Percentiles rank a stretch among this genome's conserved stretches.
Evolutionary conservation across 2,113 vertebrate genomes (phyloP).

Genomic region (Dicentrarchus labrax): DNA sequence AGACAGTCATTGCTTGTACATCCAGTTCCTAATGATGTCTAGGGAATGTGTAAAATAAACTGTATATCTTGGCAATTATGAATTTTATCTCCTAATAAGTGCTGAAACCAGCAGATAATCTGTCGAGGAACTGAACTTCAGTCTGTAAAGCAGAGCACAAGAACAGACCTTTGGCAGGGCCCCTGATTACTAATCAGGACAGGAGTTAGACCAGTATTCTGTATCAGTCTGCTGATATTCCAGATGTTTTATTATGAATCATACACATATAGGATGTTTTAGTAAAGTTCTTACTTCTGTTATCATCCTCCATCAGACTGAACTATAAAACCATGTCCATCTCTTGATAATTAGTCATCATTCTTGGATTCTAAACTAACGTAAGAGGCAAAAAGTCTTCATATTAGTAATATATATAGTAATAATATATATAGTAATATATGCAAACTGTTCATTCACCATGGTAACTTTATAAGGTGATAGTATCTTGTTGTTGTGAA

Average conservation of each 20-base stretch:
- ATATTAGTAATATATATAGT: too few species aligned
- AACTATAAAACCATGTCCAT: background rate
- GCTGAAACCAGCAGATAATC: conserved; percentile 33
- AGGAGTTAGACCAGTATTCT: background rate
- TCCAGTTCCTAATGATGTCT: background rate
- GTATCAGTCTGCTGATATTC: background rate
- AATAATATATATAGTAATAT: too few species aligned
- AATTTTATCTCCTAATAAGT: conserved; percentile 22
- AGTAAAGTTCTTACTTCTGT: background rate
- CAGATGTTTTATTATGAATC: background rate
- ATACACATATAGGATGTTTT: background rate
- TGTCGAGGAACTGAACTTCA: conserved; percentile 31
- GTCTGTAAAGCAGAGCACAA: conserved; percentile 15
- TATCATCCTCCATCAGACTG: background rate
- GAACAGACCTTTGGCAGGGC: background rate
- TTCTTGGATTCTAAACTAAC: background rate
- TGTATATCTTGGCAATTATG: background rate
- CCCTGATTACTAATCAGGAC: conserved; percentile 9
- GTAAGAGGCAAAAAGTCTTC: background rate
- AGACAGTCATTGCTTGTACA: background rate
- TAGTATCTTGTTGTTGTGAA: too few species aligned
- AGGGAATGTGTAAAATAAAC: conserved; percentile 8
- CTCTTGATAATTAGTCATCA: background rate
- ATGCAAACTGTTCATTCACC: too few species aligned
- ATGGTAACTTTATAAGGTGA: too few species aligned